phyloP scores from a whole-genome alignment of 2,797 vertebrate species.

The Tenualosa ilisha region DNA sequence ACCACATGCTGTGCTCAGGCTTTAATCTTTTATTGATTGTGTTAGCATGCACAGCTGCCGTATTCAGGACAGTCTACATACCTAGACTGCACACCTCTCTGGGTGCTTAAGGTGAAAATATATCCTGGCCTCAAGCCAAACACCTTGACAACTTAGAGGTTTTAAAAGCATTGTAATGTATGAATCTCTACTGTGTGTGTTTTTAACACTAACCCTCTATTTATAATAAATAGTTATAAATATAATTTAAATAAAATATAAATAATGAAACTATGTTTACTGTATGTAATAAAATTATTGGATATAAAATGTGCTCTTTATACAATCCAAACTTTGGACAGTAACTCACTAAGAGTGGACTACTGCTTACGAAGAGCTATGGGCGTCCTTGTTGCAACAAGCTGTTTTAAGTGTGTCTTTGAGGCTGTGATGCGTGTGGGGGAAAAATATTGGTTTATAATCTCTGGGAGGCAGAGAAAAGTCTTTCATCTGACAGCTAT shows the following conservation, averaged over 20 bases:
- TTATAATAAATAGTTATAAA: background rate
- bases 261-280: background rate
- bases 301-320: background rate
- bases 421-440: constrained; percentile 55
- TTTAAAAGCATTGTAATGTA: constrained; percentile 1
- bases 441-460: constrained; percentile 39
- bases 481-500: constrained; percentile 55
- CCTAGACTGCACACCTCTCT: constrained; percentile 75
- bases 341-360: background rate
- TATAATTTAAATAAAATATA: no score
- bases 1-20: constrained; percentile 73
- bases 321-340: background rate
- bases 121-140: constrained; percentile 9
- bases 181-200: background rate
- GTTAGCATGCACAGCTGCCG: constrained; percentile 71
- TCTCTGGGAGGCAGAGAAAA: background rate
- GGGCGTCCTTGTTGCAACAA: background rate
- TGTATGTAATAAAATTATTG: background rate
- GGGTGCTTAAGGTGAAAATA: constrained; percentile 41
- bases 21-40: constrained; percentile 81
- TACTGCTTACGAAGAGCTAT: background rate
- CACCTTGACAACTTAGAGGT: constrained; percentile 27
- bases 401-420: constrained; percentile 32
- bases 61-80: constrained; percentile 69
- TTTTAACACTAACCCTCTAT: background rate